phyloP scores from a whole-genome alignment of 2,888 invertebrate species.

The Patella depressa region DNA sequence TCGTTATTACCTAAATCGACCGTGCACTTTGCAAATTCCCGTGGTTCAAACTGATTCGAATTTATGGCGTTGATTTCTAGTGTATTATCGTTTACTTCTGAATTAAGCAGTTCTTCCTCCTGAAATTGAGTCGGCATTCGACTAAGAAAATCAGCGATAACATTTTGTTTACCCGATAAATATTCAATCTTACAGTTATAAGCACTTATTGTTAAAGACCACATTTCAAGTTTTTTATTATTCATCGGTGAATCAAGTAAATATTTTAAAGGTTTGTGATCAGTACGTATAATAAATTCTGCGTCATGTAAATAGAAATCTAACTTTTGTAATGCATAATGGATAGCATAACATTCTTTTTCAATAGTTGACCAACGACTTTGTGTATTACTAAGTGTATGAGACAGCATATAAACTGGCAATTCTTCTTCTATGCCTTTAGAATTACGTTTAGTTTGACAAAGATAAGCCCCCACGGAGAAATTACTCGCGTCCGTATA shows the following conservation, averaged over 20 bases:
- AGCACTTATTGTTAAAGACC: constrained; percentile 31
- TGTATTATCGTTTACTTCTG: not conserved
- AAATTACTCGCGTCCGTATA: no score
- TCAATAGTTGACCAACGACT: constrained; percentile 14
- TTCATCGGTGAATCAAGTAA: constrained; percentile 29
- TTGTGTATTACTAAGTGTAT: constrained; percentile 9
- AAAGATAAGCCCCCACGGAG: no score
- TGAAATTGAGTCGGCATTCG: not conserved
- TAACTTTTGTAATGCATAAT: constrained; percentile 23
- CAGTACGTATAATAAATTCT: constrained; percentile 24
- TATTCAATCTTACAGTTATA: constrained; percentile 35
- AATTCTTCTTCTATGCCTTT: no score
- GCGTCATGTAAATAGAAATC: constrained; percentile 27
- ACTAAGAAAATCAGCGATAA: constrained; percentile 21
- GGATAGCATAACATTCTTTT: constrained; percentile 18
- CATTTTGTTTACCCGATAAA: constrained; percentile 23
- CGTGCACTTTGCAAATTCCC: not conserved
- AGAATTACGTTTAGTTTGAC: no score
- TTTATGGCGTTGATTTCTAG: not conserved
- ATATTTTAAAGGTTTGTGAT: constrained; percentile 32
- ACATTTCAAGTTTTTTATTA: constrained; percentile 32
- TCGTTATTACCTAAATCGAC: not conserved
- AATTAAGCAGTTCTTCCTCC: not conserved
- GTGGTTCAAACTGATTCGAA: not conserved
- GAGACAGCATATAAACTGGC: no score